Evolutionary conservation across 2,797 vertebrate species (phyloP).

Genomic region (Gymnocypris eckloni): DNA sequence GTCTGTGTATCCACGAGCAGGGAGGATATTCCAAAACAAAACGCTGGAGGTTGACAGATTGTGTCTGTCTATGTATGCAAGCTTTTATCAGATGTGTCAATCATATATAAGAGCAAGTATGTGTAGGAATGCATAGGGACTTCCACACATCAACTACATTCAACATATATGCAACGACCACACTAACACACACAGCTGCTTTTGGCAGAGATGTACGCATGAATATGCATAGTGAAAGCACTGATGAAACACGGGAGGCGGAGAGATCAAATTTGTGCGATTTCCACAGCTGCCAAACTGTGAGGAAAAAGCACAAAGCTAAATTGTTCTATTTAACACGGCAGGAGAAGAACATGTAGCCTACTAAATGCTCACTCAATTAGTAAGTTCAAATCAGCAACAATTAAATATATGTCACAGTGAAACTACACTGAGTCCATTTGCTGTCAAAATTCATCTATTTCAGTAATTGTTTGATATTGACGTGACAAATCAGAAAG

Average conservation of each 20-base stretch:
- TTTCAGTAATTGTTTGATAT: constrained; percentile 18
- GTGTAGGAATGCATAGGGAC: constrained; percentile 28
- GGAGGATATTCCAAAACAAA: neutral
- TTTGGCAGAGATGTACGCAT: constrained; percentile 55
- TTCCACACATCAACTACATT: constrained; percentile 8
- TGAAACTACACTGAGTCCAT: neutral
- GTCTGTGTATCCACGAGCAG: constrained; percentile 40
- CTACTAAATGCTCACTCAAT: constrained; percentile 15
- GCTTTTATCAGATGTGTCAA: constrained; percentile 44
- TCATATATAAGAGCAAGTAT: constrained; percentile 36
- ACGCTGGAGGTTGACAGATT: constrained; percentile 47
- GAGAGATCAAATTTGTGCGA: constrained; percentile 63
- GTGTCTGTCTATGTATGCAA: constrained; percentile 32
- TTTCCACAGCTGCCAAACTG: constrained; percentile 64
- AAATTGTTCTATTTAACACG: constrained; percentile 44
- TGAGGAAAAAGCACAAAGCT: constrained; percentile 39
- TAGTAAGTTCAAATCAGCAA: constrained; percentile 21
- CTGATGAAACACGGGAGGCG: constrained; percentile 65
- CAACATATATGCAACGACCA: constrained; percentile 1
- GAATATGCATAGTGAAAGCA: constrained; percentile 68
- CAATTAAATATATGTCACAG: constrained; percentile 19
- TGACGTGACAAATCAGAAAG: neutral
- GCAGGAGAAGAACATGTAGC: constrained; percentile 23
- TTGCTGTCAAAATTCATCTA: constrained; percentile 20
- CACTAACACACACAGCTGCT: constrained; percentile 1